A percentile compares a stretch with the other conserved stretches of the same genome.
phyloP scores from a whole-genome alignment of 2,113 vertebrate species.

The Carollia perspicillata region DNA sequence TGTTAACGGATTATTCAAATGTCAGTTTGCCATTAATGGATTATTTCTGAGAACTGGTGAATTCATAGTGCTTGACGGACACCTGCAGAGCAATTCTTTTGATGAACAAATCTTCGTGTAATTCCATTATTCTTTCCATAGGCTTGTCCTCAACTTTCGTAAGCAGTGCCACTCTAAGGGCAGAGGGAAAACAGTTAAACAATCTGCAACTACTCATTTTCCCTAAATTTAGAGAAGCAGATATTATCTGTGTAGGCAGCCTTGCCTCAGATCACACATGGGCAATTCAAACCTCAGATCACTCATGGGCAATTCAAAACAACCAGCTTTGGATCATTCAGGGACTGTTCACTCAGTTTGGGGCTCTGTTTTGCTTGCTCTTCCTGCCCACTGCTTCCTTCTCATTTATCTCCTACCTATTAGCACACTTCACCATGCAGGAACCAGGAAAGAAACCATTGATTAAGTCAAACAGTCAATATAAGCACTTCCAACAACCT shows the following conservation, averaged over 20 bases:
- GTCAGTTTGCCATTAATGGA: background rate
- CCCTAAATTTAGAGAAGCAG: background rate
- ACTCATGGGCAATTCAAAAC: background rate
- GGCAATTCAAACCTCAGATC: background rate
- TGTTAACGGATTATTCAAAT: background rate
- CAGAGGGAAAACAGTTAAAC: background rate
- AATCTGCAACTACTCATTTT: conserved; percentile 24
- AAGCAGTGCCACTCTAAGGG: background rate
- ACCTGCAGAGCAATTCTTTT: background rate
- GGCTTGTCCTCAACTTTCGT: background rate
- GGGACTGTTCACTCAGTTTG: background rate
- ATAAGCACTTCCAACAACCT: background rate
- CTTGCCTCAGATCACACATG: background rate
- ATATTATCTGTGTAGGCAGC: background rate
- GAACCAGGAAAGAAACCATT: conserved; percentile 35
- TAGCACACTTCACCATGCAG: background rate
- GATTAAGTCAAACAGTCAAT: conserved; percentile 41
- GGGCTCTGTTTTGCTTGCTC: conserved; percentile 27
- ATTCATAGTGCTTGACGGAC: background rate
- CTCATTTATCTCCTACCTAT: background rate
- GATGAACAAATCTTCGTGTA: background rate
- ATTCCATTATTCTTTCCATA: background rate
- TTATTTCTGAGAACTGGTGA: background rate
- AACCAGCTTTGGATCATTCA: background rate
- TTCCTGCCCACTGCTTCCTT: conserved; percentile 40